Conservation (phyloP, 2,888 invertebrate species). For the Hypselothyrea guttata region DNA sequence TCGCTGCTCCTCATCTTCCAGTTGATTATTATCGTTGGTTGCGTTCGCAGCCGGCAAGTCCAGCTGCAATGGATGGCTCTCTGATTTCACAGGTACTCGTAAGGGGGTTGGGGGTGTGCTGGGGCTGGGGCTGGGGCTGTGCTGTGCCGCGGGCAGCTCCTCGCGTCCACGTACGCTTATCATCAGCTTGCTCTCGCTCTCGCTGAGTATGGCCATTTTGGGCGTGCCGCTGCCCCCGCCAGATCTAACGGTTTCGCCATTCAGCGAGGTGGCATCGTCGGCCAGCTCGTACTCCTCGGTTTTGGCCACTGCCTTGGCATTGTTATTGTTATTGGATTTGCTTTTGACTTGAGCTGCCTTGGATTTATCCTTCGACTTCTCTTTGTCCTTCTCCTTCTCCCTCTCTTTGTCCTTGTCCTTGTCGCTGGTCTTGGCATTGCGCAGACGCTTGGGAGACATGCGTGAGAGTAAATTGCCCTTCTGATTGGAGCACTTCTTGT, state of each 20-base stretch:
- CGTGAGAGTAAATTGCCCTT: constrained; percentile 63
- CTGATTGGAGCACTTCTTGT: constrained; percentile 64
- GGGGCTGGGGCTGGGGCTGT: background rate
- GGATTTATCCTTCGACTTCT: constrained; percentile 28
- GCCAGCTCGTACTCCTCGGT: constrained; percentile 84
- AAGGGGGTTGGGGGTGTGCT: constrained; percentile 42
- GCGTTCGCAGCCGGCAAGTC: constrained; percentile 23
- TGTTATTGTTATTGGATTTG: constrained; percentile 47
- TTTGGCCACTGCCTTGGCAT: constrained; percentile 35
- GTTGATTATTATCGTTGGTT: constrained; percentile 51
- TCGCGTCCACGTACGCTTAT: constrained; percentile 87
- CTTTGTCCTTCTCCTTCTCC: constrained; percentile 25
- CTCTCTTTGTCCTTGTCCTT: constrained; percentile 38
- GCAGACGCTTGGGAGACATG: constrained; percentile 73
- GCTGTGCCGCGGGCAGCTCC: constrained; percentile 85
- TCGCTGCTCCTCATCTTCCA: constrained; percentile 12
- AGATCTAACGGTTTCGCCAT: constrained; percentile 65
- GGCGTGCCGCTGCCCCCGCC: constrained; percentile 70
- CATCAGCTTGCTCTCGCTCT: constrained; percentile 82
- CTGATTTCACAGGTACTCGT: constrained; percentile 77
- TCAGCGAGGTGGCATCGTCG: constrained; percentile 83
- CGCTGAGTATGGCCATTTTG: constrained; percentile 83
- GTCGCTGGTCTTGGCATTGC: constrained; percentile 46
- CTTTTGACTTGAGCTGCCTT: constrained; percentile 6
- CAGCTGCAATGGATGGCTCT: constrained; percentile 79